These are phyloP conservation scores for Prionailurus viverrinus DNA, from an alignment of 2,113 vertebrate species.

Conservation along the genomic window DNA sequence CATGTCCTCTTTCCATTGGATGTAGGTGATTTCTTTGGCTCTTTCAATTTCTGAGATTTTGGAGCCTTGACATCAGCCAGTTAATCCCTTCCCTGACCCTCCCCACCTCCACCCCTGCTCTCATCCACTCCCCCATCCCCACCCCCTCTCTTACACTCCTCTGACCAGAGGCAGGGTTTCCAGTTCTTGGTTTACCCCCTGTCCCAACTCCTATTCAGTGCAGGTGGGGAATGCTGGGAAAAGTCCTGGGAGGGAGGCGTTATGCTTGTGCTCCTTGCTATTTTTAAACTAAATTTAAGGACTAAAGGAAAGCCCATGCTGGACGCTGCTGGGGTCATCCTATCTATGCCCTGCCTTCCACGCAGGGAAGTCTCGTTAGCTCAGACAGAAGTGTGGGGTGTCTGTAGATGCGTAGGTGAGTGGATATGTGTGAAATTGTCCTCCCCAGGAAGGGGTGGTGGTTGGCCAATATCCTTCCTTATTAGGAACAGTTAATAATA, in stretches of 20 bases:
- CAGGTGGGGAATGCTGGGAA: not conserved
- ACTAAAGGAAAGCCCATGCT: not conserved
- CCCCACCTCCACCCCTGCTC: not conserved
- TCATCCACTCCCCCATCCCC: fast-evolving
- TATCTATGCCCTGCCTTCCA: not conserved
- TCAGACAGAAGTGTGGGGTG: not conserved
- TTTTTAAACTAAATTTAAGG: conserved; percentile 30
- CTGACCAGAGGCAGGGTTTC: not conserved
- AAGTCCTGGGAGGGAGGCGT: not conserved
- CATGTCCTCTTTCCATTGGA: not conserved
- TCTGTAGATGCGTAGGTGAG: not conserved
- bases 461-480: not conserved
- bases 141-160: not conserved
- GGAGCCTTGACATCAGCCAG: not conserved
- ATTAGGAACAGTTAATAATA: not conserved
- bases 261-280: not conserved
- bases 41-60: conserved; percentile 52
- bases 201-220: not conserved
- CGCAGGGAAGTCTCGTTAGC: not conserved
- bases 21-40: conserved; percentile 28
- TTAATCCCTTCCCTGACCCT: not conserved
- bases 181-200: not conserved
- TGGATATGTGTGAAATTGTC: not conserved
- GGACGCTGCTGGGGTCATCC: not conserved
- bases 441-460: not conserved